Conservation (phyloP, 2,888 invertebrate species). For the Cheilosia soror region DNA sequence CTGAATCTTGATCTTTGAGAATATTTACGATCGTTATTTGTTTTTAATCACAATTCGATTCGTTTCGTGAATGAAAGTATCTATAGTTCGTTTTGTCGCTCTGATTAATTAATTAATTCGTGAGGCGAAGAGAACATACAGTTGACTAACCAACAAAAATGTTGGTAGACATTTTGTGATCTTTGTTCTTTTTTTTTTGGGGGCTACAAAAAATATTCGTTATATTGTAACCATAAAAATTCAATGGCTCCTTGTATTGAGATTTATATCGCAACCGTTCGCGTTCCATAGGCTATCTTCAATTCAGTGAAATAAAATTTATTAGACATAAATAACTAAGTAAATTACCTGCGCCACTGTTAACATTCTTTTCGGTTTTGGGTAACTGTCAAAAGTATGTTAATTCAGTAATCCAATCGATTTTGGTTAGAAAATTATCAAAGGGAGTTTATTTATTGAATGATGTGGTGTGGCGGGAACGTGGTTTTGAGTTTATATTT, state of each 20-base stretch:
- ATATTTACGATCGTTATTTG: conserved; percentile 72
- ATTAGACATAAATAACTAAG: conserved; percentile 60
- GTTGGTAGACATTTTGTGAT: conserved; percentile 68
- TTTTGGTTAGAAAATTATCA: conserved; percentile 35
- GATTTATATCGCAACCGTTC: conserved; percentile 55
- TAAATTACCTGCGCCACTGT: conserved; percentile 58
- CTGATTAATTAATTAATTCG: conserved; percentile 72
- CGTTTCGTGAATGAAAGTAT: conserved; percentile 60
- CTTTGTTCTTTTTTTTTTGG: conserved; percentile 28
- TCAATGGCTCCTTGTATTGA: conserved; percentile 64
- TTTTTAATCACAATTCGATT: conserved; percentile 66
- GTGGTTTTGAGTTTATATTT: neutral
- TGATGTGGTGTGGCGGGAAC: conserved; percentile 23
- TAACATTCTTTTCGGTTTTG: conserved; percentile 38
- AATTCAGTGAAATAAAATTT: conserved; percentile 62
- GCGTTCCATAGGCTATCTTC: conserved; percentile 23
- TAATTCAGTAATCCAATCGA: conserved; percentile 60
- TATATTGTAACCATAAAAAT: conserved; percentile 27
- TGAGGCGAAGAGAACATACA: conserved; percentile 21
- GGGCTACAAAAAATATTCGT: conserved; percentile 10
- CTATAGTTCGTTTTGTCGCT: neutral
- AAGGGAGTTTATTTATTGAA: conserved; percentile 22
- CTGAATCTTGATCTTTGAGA: conserved; percentile 64
- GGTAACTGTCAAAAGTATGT: conserved; percentile 61
- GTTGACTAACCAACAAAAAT: conserved; percentile 24